Evolutionary conservation across 2,888 invertebrate species (phyloP).

Genomic region (Bedellia somnulentella): DNA sequence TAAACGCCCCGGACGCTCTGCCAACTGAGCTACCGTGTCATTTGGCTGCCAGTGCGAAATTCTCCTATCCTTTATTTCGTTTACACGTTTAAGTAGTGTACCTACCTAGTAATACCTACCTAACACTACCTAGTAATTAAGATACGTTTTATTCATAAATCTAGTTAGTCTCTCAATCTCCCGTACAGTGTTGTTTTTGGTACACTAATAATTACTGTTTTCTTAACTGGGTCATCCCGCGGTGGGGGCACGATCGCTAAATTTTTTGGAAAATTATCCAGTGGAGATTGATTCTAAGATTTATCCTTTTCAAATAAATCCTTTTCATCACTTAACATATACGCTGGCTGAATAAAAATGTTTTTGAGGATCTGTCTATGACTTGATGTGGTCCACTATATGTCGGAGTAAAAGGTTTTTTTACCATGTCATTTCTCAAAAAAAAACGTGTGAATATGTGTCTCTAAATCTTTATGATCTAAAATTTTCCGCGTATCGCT

Average conservation of each 20-base stretch:
- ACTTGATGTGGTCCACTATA: slow-evolving; percentile 12
- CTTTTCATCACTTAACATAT: slow-evolving; percentile 1
- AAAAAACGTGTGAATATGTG: slow-evolving; percentile 13
- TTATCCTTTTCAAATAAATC: neutral
- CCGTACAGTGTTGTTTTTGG: neutral
- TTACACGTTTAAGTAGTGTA: too few relatives aligned
- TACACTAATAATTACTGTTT: neutral
- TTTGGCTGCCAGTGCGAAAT: too few relatives aligned
- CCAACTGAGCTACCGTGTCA: too few relatives aligned
- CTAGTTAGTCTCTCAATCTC: neutral
- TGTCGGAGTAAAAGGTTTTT: slow-evolving; percentile 11
- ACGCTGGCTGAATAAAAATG: slow-evolving; percentile 13
- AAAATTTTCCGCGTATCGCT: slow-evolving; percentile 1
- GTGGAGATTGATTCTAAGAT: too few relatives aligned
- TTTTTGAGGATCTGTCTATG: slow-evolving; percentile 8
- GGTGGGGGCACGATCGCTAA: neutral
- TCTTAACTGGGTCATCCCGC: neutral
- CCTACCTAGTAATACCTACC: too few relatives aligned
- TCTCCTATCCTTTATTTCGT: too few relatives aligned
- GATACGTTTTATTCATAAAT: too few relatives aligned
- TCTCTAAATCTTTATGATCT: slow-evolving; percentile 4
- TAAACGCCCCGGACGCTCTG: too few relatives aligned
- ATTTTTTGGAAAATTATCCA: too few relatives aligned
- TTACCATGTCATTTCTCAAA: slow-evolving; percentile 12
- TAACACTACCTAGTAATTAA: too few relatives aligned